Evolutionary conservation across 1,140 invertebrate genomes (phyloP).

Genomic region (Melanaphis sacchari): DNA sequence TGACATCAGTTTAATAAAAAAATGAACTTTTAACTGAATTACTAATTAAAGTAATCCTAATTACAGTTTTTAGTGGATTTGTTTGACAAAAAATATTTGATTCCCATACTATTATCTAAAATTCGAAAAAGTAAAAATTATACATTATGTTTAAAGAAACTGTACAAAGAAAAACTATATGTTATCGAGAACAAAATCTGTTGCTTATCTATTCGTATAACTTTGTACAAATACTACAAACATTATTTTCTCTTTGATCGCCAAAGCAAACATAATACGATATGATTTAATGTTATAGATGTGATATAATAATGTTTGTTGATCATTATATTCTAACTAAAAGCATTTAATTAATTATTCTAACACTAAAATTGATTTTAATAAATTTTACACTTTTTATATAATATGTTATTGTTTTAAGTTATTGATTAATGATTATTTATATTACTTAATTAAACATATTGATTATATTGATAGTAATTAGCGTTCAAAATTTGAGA

Average conservation of each 20-base stretch:
- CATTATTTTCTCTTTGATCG: not conserved
- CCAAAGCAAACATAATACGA: not conserved
- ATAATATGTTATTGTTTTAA: not conserved
- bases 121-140: not conserved
- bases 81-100: not conserved
- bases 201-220: not conserved
- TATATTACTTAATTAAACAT: not conserved
- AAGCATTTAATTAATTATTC: not conserved
- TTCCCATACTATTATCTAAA: not conserved
- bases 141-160: not conserved
- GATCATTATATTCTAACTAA: not conserved
- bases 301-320: not conserved
- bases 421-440: not conserved
- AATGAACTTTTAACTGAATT: not conserved
- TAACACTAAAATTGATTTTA: not conserved
- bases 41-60: not conserved
- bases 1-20: not conserved
- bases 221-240: not conserved
- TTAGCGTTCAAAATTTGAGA: not conserved
- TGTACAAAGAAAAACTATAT: not conserved
- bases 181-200: not conserved
- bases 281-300: not conserved
- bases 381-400: not conserved
- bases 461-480: too few species aligned
- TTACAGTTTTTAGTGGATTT: not conserved